Conservation (phyloP, 64 coral and sea anemone species). For the Orbicella faveolata region DNA sequence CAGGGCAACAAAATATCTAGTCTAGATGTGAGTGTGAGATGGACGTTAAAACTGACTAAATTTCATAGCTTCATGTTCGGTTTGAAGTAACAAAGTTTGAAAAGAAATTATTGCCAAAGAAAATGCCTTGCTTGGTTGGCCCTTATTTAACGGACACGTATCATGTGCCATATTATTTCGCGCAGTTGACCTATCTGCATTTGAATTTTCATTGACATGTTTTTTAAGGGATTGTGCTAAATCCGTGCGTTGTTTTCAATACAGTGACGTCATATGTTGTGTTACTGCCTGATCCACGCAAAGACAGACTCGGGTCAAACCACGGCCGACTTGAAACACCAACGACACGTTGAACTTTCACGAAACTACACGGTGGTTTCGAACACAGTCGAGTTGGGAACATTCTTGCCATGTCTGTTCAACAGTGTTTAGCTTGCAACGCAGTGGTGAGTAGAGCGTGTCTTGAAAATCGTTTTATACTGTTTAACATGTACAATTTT, state of each 20-base stretch:
- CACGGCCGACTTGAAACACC: conserved; percentile 15
- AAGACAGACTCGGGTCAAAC: conserved; percentile 28
- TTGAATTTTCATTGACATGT: conserved; percentile 22
- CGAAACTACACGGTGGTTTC: background rate
- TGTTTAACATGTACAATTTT: background rate
- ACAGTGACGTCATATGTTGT: conserved; percentile 38
- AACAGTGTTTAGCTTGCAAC: conserved; percentile 44
- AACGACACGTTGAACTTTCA: background rate
- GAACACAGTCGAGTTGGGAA: background rate
- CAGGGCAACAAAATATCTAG: background rate
- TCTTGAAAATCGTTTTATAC: conserved; percentile 19
- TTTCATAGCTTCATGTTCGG: background rate
- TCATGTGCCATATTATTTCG: background rate
- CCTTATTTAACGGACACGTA: background rate
- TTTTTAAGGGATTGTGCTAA: conserved; percentile 4
- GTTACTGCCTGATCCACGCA: conserved; percentile 25
- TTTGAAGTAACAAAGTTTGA: background rate
- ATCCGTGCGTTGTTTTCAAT: conserved; percentile 32
- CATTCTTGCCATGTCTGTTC: conserved; percentile 5
- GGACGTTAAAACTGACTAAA: background rate
- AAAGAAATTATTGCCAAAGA: background rate
- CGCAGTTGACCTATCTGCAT: background rate
- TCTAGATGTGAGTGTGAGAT: background rate
- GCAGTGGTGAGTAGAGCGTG: conserved; percentile 27
- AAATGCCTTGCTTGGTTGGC: background rate